phyloP scores from a whole-genome alignment of 2,113 vertebrate species.

The Collichthys lucidus region DNA sequence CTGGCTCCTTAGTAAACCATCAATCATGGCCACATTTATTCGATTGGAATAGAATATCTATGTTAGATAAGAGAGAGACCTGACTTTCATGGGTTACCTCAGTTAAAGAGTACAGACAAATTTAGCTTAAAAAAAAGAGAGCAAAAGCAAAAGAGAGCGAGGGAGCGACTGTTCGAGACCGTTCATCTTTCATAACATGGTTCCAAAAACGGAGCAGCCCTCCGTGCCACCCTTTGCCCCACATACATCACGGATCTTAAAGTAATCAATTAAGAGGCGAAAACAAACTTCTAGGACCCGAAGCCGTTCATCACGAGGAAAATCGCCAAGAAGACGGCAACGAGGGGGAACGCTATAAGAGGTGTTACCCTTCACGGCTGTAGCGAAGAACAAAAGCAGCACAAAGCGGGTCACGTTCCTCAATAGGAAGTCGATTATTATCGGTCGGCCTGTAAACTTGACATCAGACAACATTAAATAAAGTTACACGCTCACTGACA shows the following conservation, averaged over 20 bases:
- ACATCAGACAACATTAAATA: slow-evolving; percentile 31
- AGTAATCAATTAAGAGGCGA: slow-evolving; percentile 54
- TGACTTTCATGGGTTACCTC: slow-evolving; percentile 56
- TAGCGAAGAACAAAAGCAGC: slow-evolving; percentile 3
- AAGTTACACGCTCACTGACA: slow-evolving; percentile 19
- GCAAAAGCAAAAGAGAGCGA: slow-evolving; percentile 17
- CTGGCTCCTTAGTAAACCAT: slow-evolving; percentile 20
- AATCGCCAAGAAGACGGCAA: slow-evolving; percentile 23
- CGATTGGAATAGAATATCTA: slow-evolving; percentile 52
- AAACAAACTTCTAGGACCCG: slow-evolving; percentile 42
- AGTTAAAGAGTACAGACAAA: slow-evolving; percentile 50
- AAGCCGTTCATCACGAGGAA: slow-evolving; percentile 43
- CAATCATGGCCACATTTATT: slow-evolving; percentile 38
- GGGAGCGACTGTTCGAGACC: slow-evolving; percentile 44
- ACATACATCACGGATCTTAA: slow-evolving; percentile 52
- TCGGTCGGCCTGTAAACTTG: slow-evolving; percentile 2
- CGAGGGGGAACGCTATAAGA: background rate
- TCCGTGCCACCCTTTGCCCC: slow-evolving; percentile 47
- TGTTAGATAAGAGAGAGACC: slow-evolving; percentile 57
- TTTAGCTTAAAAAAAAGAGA: slow-evolving; percentile 32
- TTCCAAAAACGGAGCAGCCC: slow-evolving; percentile 40
- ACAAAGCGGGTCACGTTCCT: slow-evolving; percentile 32
- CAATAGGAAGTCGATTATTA: slow-evolving; percentile 13
- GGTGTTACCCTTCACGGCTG: background rate
- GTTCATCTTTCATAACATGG: slow-evolving; percentile 62